Percentiles rank a stretch among this genome's conserved stretches.
phyloP scores from a whole-genome alignment of 2,797 vertebrate genomes.

The Eulemur coronatus region DNA sequence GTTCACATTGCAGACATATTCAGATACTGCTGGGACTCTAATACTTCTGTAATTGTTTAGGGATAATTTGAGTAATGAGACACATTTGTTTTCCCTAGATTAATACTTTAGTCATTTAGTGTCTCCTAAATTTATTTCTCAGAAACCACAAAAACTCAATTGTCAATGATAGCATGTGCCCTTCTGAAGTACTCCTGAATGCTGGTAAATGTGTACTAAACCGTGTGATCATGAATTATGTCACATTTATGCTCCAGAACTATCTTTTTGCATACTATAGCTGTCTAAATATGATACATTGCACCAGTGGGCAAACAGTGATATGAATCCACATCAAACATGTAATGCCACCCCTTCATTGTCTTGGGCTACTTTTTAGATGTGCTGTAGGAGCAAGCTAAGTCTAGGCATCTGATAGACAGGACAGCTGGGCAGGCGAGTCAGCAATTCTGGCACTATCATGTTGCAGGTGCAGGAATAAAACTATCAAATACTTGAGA shows the following conservation, averaged over 20 bases:
- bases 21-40: neutral
- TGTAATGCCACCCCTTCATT: neutral
- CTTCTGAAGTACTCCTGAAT: neutral
- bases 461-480: slow-evolving; percentile 36
- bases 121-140: neutral
- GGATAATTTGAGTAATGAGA: neutral
- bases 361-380: neutral
- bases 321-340: neutral
- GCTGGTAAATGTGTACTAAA: neutral
- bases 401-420: neutral
- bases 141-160: neutral
- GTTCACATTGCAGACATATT: neutral
- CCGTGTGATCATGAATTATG: neutral
- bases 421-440: slow-evolving; percentile 36
- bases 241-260: neutral
- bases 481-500: slow-evolving; percentile 40
- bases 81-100: neutral
- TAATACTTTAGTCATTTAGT: neutral
- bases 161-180: neutral
- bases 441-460: neutral
- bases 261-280: neutral
- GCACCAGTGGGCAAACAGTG: neutral
- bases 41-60: neutral
- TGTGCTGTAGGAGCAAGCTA: neutral
- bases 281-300: neutral